Base-by-base conservation (phyloP, 2,797 vertebrate species). In the Gila robusta region DNA sequence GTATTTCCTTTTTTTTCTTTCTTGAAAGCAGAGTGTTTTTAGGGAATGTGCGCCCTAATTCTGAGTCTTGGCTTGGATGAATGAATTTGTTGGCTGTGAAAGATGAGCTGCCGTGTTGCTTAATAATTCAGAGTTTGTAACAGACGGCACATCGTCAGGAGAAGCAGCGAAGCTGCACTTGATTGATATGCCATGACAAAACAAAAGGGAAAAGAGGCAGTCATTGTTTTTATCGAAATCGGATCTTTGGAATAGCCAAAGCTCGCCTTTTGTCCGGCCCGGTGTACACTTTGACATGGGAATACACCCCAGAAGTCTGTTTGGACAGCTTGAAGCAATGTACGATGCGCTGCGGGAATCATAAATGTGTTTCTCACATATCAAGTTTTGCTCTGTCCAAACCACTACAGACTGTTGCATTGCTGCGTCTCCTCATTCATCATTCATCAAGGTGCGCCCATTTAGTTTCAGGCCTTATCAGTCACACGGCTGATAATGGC, bases 51-150 rank as follows among this genome's bases (percentile, higher is more conserved):
- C 17, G 67, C 12, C n/a, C 83, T 76, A 85, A 87, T 83, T 35
- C 10, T 76, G 37, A 89, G 83, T 87, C 89, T 54, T 85, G 81
- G 77, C 88, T 66, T 56, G 87, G 88, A 90, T 94, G 93, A 95
- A 95, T 94, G 91, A 93, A 93, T 94, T 92, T 94, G 93, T 95
- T 93, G 93, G 88, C 87, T 91, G 87, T 88, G 95, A 95, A 96
- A 96, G 93, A 92, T 92, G 96, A 96, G 93, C 93, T 90, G 91
- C 90, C 37, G 28, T 85, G 82, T 81, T 86, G 23, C 90, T 96
- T 82, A 96, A 96, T 96, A 95, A 96, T 96, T 96, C 92, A 96
- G 91, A 71, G 90, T 93, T 93, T 92, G 94, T 96, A 96, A 96
- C 95, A 96, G 95, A 96, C 93, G 93, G 94, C 90, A 92, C 91